phyloP scores from a whole-genome alignment of 2,797 vertebrate genomes.

The Gallinago nigripennis region DNA sequence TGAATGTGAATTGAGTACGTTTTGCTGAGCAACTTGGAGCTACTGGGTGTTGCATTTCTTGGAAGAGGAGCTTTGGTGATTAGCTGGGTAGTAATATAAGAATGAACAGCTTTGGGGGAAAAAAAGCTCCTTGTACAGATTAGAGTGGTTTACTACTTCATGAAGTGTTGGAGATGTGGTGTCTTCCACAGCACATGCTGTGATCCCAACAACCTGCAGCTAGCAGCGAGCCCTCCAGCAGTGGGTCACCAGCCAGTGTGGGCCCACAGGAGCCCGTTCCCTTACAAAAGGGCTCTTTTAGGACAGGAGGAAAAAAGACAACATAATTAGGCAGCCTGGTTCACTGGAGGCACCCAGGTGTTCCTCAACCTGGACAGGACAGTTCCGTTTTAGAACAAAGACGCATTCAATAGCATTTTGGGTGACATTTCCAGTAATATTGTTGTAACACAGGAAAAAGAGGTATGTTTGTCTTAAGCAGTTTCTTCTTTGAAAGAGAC shows the following conservation, averaged over 20 bases:
- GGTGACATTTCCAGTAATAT: not conserved
- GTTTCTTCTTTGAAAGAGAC: conserved; percentile 23
- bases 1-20: not conserved
- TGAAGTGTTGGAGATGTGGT: not conserved
- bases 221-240: not conserved
- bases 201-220: not conserved
- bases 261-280: not conserved
- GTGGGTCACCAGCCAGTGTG: not conserved
- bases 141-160: not conserved
- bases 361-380: not conserved
- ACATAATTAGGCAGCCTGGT: not conserved
- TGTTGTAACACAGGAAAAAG: conserved; percentile 1
- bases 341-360: not conserved
- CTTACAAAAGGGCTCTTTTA: not conserved
- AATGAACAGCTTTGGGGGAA: not conserved
- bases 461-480: not conserved
- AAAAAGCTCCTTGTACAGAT: not conserved
- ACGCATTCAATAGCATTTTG: not conserved
- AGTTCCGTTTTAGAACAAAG: not conserved
- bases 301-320: not conserved
- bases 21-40: not conserved
- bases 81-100: not conserved
- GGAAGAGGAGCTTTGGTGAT: not conserved
- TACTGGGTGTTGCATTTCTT: not conserved
- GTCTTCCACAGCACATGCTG: not conserved